Percentiles rank a stretch among this genome's conserved stretches.
phyloP scores from a whole-genome alignment of 2,888 invertebrate genomes.

The Escarpia spicata region DNA sequence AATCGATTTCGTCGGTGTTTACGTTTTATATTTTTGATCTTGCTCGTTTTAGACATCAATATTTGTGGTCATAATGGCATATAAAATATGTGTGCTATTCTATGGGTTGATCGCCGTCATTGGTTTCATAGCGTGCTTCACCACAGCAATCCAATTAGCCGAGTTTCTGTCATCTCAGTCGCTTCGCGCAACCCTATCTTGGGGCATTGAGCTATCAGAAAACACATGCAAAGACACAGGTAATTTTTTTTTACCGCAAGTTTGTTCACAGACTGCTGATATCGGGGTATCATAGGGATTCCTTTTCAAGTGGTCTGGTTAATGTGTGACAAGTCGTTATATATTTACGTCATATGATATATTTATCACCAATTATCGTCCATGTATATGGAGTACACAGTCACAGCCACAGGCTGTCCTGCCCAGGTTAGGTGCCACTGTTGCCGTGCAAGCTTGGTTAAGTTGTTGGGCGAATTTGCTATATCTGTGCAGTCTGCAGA shows the following conservation, averaged over 20 bases:
- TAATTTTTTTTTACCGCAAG: not conserved
- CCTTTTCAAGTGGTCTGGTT: not conserved
- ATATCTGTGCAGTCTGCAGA: too few species aligned
- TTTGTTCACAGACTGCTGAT: not conserved
- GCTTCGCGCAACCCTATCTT: not conserved
- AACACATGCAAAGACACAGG: slow-evolving; percentile 6
- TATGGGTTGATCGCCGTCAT: not conserved
- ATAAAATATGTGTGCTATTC: not conserved
- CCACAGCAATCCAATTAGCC: not conserved
- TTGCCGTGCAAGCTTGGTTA: too few species aligned
- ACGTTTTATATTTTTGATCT: not conserved
- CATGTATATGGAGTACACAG: not conserved
- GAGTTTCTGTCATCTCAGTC: not conserved
- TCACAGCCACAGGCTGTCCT: too few species aligned
- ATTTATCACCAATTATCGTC: not conserved
- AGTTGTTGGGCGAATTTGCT: too few species aligned
- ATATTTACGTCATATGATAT: not conserved
- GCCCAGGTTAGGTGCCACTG: too few species aligned
- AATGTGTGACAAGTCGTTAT: not conserved
- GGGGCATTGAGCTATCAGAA: not conserved
- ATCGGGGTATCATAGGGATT: not conserved
- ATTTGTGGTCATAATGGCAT: not conserved
- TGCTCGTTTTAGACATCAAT: not conserved
- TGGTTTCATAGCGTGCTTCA: not conserved
- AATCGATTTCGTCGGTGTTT: not conserved